These are phyloP conservation scores for Enteromius viviparus DNA, from an alignment of 2,797 vertebrate species.

Conservation along the genomic window DNA sequence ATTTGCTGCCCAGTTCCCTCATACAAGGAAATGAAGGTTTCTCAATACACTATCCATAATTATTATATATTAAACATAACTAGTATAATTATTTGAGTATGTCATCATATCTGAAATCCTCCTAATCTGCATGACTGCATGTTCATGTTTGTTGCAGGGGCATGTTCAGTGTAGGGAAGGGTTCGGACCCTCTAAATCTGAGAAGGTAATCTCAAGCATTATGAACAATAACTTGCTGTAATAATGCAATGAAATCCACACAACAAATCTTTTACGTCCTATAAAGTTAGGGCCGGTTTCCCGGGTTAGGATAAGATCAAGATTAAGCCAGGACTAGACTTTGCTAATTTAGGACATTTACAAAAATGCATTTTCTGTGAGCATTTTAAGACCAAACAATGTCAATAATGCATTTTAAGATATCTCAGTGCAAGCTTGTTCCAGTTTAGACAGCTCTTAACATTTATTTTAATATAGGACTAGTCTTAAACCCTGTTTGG, in stretches of 20 bases:
- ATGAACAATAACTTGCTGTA: neutral
- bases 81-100: neutral
- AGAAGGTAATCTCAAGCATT: neutral
- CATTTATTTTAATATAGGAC: too few species aligned
- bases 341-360: too few species aligned
- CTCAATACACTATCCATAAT: neutral
- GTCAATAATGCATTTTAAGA: too few species aligned
- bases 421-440: too few species aligned
- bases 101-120: neutral
- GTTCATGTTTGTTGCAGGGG: neutral
- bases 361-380: too few species aligned
- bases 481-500: too few species aligned
- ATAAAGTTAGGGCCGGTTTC: neutral
- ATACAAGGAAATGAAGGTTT: neutral
- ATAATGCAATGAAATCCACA: neutral
- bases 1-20: neutral
- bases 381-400: too few species aligned
- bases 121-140: neutral
- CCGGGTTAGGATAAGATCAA: too few species aligned
- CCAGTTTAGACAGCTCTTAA: too few species aligned
- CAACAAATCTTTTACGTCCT: neutral
- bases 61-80: neutral
- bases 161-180: neutral
- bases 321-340: too few species aligned
- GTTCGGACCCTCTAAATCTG: neutral